Conservation (phyloP, 2,797 vertebrate genomes). For the Dermochelys coriacea region DNA sequence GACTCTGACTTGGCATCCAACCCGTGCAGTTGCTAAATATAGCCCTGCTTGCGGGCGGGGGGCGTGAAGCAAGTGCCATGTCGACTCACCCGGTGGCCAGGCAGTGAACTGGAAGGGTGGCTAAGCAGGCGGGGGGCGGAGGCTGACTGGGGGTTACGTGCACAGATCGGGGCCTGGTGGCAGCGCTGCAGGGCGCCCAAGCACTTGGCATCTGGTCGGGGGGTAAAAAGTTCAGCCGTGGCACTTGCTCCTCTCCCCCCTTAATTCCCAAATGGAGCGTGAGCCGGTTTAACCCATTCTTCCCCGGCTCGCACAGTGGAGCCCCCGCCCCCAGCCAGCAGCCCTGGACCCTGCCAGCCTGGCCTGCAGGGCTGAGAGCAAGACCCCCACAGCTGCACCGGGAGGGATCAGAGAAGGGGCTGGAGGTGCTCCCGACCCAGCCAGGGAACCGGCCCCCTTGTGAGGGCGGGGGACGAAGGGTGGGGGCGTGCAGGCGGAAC, state of each 20-base stretch:
- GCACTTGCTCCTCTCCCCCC: background rate
- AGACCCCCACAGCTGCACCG: background rate
- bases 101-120: constrained; percentile 56
- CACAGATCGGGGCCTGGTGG: background rate
- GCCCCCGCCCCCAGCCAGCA: background rate
- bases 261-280: rapidly evolving
- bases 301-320: rapidly evolving
- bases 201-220: background rate
- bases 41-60: background rate
- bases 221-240: constrained; percentile 47
- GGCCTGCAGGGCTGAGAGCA: background rate
- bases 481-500: too few species aligned
- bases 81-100: constrained; percentile 28
- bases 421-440: too few species aligned
- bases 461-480: too few species aligned
- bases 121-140: background rate
- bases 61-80: background rate
- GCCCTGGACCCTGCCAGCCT: background rate
- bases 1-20: background rate
- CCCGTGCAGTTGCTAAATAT: background rate
- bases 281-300: rapidly evolving
- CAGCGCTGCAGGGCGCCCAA: background rate
- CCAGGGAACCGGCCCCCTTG: too few species aligned
- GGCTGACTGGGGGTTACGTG: background rate
- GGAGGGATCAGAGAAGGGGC: background rate